Evolutionary conservation across 2,888 invertebrate species (phyloP), one percentile per base, ranked within the genome.

Genomic region (Eudemis profundana): DNA sequence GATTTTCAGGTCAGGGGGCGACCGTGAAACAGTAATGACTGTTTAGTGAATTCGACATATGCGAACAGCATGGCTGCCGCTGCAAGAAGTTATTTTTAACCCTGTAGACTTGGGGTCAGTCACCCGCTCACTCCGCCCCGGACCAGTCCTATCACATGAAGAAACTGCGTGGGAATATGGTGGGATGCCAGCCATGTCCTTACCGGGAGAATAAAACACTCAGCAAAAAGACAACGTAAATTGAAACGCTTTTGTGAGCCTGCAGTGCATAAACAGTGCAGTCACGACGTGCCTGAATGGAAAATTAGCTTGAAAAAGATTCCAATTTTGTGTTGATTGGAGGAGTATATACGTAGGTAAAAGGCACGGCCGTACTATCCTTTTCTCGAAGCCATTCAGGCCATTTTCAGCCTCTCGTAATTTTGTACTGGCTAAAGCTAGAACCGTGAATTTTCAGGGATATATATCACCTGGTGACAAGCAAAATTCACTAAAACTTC

Each of bases 41-140:
- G 89, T 89, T 90, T 89, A 89, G 87, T 90, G 85, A 89, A 91
- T 90, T 90, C 90, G 88, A 90, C 92, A 91, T 86, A 92, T 91
- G 91, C 84, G 85, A 90, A 83, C 91, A 89, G 91, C 91, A 90
- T 89, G 89, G 83, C 85, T 87, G 89, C 81, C 82, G 82, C 81
- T 84, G 84, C 84, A 85, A 80, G 79, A 83, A 82, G 88, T 90
- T 91, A 91, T 91, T 91, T 92, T 92, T 90, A 91, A 89, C 90
- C 91, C 89, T 84, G 86, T 84, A 81, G 83, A 83, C 87, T 85
- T 84, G 82, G 86, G 92, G 90, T 91, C 92, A 91, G 78, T 90
- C 87, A 92, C 90, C 91, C 90, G 85, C 79, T 77, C 82, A 87
- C 84, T 86, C 86, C 84, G 79, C 79, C 77, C 79, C 79, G 82